A percentile compares a stretch with the other conserved stretches of the same genome.
Conservation (phyloP, 2,888 invertebrate genomes). For the Aspidiotus rigidus region DNA sequence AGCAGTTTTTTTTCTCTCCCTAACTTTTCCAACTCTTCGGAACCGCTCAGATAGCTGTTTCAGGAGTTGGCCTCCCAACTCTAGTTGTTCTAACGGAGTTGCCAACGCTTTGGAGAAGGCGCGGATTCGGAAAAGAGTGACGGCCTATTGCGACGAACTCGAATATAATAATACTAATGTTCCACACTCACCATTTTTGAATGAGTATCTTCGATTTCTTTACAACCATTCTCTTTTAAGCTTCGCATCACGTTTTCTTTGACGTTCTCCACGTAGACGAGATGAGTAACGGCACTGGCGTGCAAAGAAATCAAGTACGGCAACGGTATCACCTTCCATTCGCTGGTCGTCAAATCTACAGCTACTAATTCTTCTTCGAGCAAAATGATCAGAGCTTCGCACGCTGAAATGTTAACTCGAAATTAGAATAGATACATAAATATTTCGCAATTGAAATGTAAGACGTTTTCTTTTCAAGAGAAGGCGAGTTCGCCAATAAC, state of each 20-base stretch:
- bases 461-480: too few relatives aligned
- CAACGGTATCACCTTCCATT: conserved; percentile 74
- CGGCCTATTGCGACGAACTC: background rate
- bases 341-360: conserved; percentile 72
- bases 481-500: too few relatives aligned
- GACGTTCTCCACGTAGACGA: conserved; percentile 52
- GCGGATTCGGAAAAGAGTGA: background rate
- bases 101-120: background rate
- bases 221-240: conserved; percentile 49
- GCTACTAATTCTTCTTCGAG: conserved; percentile 92
- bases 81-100: background rate
- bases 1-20: too few relatives aligned
- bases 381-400: conserved; percentile 60
- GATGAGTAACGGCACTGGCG: conserved; percentile 70
- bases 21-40: too few relatives aligned
- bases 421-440: too few relatives aligned
- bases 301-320: conserved; percentile 87
- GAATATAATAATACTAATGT: conserved; percentile 2
- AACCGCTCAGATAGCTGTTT: too few relatives aligned
- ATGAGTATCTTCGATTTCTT: conserved; percentile 57
- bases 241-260: conserved; percentile 54
- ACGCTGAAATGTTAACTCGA: conserved; percentile 31
- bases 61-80: too few relatives aligned
- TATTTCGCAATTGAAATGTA: too few relatives aligned
- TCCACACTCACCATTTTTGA: conserved; percentile 48